Base-by-base conservation (phyloP, 2,113 vertebrate genomes). In the Lipophrys pholis region DNA sequence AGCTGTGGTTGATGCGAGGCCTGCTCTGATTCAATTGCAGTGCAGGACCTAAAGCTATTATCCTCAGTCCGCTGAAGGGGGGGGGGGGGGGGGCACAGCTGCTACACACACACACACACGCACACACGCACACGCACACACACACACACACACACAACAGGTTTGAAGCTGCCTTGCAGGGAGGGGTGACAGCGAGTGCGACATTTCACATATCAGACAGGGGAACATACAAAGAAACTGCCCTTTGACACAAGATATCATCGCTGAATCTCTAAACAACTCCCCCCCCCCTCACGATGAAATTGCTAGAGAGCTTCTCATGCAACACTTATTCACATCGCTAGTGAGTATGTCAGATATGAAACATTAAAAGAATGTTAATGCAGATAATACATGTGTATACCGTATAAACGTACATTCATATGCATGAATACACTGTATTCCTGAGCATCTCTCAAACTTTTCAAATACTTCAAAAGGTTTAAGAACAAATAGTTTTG, bases 21-120 rank as follows among this genome's bases (percentile, higher is more conserved):
- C 82, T 67, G 57, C 78, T 78, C 85, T 91, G 86, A 93, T 93
- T 93, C 88, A 88, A 91, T 93, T 89, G 89, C 90, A 85, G 71
- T 16, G 84, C 72, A 82, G 78, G 86, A 87, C 89, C 87, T 65
- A 73, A 66, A 76, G 83, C 88, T 64, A 89, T 92, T 91, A 92
- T 91, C 75, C 73, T 80, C 61, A 56, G 78, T 30, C 53, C 59
- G 8, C 53, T 61, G 69, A 71, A 30, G 21, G 21, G 21, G 4
- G 75, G 67, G 77, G 82, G 85, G 79, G 81, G 86, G 81, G 73
- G 16, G 17, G 41, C 78, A 78, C 88, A 91, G 90, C 88, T 90
- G 88, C 85, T 49, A 61, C 21, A 30, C 21, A 30, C 21, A 30
- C 21, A 30, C 21, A 30, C 21, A 30, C 21, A 30, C 21, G 4